Percentiles rank a stretch among this genome's conserved stretches.
Evolutionary conservation across 1,140 invertebrate genomes (phyloP).

Genomic region (Plectrocnemia conspersa): DNA sequence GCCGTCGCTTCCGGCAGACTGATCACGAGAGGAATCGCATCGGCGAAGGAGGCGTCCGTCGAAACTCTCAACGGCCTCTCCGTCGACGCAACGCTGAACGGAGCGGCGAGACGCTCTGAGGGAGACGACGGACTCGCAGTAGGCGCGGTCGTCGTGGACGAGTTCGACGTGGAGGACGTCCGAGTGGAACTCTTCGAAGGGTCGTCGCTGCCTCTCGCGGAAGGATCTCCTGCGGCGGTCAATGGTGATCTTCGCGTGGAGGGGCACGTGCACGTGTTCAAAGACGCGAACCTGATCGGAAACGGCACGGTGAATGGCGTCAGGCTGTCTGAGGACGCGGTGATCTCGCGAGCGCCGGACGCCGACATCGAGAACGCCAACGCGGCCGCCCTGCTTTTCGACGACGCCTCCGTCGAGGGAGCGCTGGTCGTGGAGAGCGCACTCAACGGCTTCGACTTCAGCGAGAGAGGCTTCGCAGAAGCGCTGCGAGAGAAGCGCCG

Average conservation of each 20-base stretch:
- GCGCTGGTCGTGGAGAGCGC: constrained; percentile 32
- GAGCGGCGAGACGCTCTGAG: constrained; percentile 23
- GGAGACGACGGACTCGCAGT: constrained; percentile 22
- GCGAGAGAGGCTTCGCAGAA: constrained; percentile 17
- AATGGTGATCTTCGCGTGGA: constrained; percentile 26
- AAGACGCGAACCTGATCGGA: constrained; percentile 22
- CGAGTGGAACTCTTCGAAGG: constrained; percentile 31
- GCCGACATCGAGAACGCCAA: constrained; percentile 3
- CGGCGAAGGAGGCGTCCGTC: constrained; percentile 32
- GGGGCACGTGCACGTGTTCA: constrained; percentile 25
- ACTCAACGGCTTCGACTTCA: constrained; percentile 31
- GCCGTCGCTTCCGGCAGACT: constrained; percentile 32
- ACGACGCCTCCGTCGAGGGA: constrained; percentile 34
- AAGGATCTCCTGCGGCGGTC: too few relatives aligned
- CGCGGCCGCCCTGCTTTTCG: constrained; percentile 27
- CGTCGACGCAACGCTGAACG: constrained; percentile 25
- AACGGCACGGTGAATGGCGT: constrained; percentile 30
- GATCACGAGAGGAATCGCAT: constrained; percentile 36
- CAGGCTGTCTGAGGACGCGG: too few relatives aligned
- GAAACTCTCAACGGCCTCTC: constrained; percentile 20
- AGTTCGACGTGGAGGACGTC: constrained; percentile 32
- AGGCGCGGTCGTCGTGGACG: constrained; percentile 31
- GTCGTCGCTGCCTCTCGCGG: constrained; percentile 5
- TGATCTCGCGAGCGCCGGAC: too few relatives aligned
- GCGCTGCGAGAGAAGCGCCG: constrained; percentile 13